Percentiles rank a stretch among this genome's conserved stretches.
Conservation (phyloP, 2,113 vertebrate genomes). For the Miniopterus natalensis region DNA sequence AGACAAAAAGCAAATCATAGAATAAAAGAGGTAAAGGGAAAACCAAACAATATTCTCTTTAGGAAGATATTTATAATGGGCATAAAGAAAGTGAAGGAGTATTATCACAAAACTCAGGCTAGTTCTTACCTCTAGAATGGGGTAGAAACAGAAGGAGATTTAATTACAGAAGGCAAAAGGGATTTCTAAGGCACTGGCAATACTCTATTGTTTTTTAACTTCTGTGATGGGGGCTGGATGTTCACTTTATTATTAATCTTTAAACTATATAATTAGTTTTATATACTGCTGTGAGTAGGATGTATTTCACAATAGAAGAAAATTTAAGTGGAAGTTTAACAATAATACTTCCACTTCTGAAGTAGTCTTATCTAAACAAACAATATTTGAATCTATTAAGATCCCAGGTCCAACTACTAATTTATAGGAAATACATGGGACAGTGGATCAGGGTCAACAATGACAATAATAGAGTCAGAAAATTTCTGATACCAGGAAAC, state of each 20-base stretch:
- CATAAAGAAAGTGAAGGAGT: constrained; percentile 34
- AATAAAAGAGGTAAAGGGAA: background rate
- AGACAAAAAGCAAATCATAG: background rate
- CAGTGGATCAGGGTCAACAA: background rate
- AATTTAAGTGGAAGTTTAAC: background rate
- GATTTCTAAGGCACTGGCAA: background rate
- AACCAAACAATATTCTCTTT: background rate
- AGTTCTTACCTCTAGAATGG: background rate
- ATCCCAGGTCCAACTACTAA: background rate
- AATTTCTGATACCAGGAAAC: background rate
- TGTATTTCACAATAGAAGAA: constrained; percentile 30
- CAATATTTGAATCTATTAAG: background rate
- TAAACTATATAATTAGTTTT: constrained; percentile 12
- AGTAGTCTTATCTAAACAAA: background rate
- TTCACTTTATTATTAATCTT: background rate
- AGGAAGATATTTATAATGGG: background rate
- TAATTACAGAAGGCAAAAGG: background rate
- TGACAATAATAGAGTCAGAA: background rate
- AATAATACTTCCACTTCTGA: background rate
- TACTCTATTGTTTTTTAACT: background rate
- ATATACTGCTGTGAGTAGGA: background rate
- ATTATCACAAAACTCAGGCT: background rate
- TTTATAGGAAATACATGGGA: background rate
- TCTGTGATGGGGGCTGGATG: background rate
- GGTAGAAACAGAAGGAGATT: background rate